Conservation (phyloP, 1,140 invertebrate genomes). For the Acyrthosiphon pisum region DNA sequence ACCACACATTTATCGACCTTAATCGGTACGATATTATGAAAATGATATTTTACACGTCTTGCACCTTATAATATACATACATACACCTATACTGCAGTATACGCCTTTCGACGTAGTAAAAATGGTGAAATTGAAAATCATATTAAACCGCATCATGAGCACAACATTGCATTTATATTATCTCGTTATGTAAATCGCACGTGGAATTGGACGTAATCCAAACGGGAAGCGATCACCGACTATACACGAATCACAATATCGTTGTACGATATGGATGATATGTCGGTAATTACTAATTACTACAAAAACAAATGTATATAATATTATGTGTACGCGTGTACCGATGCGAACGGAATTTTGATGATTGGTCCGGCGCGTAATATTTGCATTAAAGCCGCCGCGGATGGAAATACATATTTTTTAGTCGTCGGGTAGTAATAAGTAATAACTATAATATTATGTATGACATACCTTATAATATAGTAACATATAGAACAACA, state of each 20-base stretch:
- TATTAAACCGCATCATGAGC: not conserved
- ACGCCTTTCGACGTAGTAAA: not conserved
- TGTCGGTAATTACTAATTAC: not conserved
- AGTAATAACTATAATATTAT: not conserved
- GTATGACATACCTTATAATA: not conserved
- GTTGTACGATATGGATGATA: not conserved
- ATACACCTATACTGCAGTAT: no score
- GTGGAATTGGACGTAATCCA: constrained; percentile 16
- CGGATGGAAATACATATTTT: not conserved
- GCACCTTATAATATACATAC: not conserved
- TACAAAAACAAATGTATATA: not conserved
- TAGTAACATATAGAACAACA: not conserved
- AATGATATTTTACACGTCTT: not conserved
- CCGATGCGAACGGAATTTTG: not conserved
- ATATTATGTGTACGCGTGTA: not conserved
- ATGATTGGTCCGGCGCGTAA: not conserved
- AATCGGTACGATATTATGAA: not conserved
- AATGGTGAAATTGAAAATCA: not conserved
- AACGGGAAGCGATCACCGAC: not conserved
- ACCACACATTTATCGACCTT: not conserved
- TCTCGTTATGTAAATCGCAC: not conserved
- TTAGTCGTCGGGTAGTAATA: no score
- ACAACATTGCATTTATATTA: not conserved
- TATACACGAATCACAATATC: not conserved
- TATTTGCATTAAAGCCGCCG: not conserved